phyloP scores from a whole-genome alignment of 1,140 invertebrate genomes.

The Popillia japonica region DNA sequence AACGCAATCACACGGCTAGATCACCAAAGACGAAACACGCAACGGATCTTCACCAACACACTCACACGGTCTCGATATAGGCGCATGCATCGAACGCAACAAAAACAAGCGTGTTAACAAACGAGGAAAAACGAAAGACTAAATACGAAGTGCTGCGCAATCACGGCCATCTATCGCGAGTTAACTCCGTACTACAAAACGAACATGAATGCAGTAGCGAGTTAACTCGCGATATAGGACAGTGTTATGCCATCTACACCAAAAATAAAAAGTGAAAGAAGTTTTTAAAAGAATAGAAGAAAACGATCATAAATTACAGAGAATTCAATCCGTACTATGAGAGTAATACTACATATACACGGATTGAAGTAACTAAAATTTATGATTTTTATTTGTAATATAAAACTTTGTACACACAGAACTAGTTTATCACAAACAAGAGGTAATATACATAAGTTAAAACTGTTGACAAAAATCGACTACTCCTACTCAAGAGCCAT shows the following conservation, averaged over 20 bases:
- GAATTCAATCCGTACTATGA: slow-evolving; percentile 47
- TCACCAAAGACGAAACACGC: slow-evolving; percentile 57
- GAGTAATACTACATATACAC: slow-evolving; percentile 36
- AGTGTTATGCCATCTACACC: slow-evolving; percentile 35
- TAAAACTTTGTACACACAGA: slow-evolving; percentile 16
- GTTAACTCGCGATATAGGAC: slow-evolving; percentile 41
- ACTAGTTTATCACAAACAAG: slow-evolving; percentile 35
- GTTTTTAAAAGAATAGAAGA: slow-evolving; percentile 33
- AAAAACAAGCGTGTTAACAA: neutral
- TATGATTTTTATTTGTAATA: slow-evolving; percentile 46
- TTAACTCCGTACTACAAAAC: slow-evolving; percentile 51
- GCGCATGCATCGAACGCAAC: slow-evolving; percentile 1
- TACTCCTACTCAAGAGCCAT: neutral
- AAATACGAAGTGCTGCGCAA: slow-evolving; percentile 23
- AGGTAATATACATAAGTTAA: neutral
- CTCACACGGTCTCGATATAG: neutral
- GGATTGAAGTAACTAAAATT: slow-evolving; percentile 47
- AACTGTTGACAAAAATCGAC: neutral
- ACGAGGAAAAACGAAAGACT: neutral
- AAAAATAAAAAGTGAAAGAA: slow-evolving; percentile 48
- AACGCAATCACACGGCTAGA: slow-evolving; percentile 59
- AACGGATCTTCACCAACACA: neutral
- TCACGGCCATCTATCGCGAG: slow-evolving; percentile 42
- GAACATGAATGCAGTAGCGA: slow-evolving; percentile 34
- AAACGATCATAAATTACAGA: slow-evolving; percentile 40